phyloP scores from a whole-genome alignment of 92 coral and sea anemone genomes.

The Epizoanthus rinbou region DNA sequence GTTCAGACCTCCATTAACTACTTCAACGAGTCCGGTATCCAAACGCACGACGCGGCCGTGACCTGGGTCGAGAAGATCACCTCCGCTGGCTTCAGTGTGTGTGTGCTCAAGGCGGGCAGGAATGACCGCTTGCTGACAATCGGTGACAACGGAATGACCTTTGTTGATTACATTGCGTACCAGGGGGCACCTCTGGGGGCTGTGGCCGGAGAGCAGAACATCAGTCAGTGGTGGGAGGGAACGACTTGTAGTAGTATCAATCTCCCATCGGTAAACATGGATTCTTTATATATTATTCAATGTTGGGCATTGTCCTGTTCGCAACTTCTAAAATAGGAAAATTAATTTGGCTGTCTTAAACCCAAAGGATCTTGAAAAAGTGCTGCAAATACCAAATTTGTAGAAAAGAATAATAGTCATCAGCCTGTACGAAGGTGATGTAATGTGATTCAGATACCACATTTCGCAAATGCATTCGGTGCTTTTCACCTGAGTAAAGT shows the following conservation, averaged over 20 bases:
- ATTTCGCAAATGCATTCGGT: no score
- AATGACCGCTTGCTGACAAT: slow-evolving; percentile 60
- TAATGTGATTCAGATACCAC: no score
- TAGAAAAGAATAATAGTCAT: no score
- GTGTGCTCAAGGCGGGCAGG: slow-evolving; percentile 78
- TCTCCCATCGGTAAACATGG: slow-evolving; percentile 56
- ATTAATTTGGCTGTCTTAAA: no score
- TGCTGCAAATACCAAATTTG: no score
- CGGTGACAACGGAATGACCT: slow-evolving; percentile 74
- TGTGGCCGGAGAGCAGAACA: slow-evolving; percentile 73
- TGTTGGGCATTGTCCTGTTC: no score
- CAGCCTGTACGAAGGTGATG: no score
- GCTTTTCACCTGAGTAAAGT: no score
- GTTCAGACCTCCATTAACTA: slow-evolving; percentile 71
- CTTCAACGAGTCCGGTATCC: slow-evolving; percentile 58
- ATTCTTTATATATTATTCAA: no score
- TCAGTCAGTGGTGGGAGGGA: slow-evolving; percentile 83
- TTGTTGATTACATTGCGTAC: slow-evolving; percentile 71
- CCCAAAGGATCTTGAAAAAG: no score
- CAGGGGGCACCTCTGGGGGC: slow-evolving; percentile 77
- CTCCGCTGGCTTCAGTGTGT: slow-evolving; percentile 56
- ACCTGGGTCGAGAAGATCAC: slow-evolving; percentile 71
- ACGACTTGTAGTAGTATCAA: slow-evolving; percentile 63
- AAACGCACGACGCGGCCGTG: slow-evolving; percentile 80
- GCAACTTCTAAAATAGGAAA: no score